These are phyloP conservation scores for Plagodis dolabraria DNA, from an alignment of 2,888 invertebrate species.

Conservation along the genomic window DNA sequence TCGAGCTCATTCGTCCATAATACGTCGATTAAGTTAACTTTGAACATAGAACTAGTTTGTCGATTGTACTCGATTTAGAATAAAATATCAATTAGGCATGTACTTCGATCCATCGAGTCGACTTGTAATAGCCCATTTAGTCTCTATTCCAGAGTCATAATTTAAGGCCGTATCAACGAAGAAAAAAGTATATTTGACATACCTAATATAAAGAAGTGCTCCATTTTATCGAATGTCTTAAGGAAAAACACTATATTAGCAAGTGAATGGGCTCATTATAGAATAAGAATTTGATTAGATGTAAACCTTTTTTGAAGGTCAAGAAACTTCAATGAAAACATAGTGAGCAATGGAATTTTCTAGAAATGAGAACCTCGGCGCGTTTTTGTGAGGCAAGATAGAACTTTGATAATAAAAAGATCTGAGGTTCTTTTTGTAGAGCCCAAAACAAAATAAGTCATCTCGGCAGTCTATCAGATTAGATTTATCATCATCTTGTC, in stretches of 20 bases:
- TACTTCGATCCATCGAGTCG: constrained; percentile 16
- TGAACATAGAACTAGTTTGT: not conserved
- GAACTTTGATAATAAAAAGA: too few relatives aligned
- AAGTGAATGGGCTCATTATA: constrained; percentile 16
- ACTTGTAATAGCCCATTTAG: constrained; percentile 12
- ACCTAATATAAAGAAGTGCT: not conserved
- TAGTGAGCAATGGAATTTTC: too few relatives aligned
- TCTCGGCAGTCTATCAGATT: too few relatives aligned
- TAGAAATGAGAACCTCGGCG: too few relatives aligned
- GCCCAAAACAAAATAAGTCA: too few relatives aligned
- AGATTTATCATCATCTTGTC: too few relatives aligned
- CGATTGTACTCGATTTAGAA: constrained; percentile 2
- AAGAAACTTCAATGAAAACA: too few relatives aligned
- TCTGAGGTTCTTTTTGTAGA: too few relatives aligned
- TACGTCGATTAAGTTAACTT: constrained; percentile 12
- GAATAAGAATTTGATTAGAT: not conserved
- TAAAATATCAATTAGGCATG: constrained; percentile 24
- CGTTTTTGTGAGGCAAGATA: too few relatives aligned
- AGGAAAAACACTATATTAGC: constrained; percentile 12
- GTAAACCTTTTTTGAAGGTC: too few relatives aligned
- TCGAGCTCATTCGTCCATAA: constrained; percentile 13
- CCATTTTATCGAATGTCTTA: constrained; percentile 3
- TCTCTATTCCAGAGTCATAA: constrained; percentile 3
- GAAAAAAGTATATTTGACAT: constrained; percentile 1
- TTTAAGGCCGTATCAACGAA: constrained; percentile 1